Base-by-base conservation (phyloP, 1,140 invertebrate genomes). In the Drosophila pandora region DNA sequence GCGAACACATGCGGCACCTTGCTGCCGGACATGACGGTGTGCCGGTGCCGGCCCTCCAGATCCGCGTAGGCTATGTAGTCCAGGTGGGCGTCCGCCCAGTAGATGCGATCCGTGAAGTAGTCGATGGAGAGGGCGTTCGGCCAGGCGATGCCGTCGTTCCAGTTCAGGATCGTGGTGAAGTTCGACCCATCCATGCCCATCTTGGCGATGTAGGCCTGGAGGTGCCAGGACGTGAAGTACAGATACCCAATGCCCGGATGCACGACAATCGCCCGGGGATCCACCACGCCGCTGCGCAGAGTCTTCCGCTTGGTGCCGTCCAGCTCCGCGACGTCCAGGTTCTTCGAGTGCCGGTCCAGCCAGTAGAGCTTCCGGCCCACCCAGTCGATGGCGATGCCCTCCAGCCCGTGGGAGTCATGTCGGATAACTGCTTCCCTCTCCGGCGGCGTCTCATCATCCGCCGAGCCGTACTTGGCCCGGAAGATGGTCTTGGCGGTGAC, bases 341-440 rank as follows among this genome's bases (percentile, higher is more conserved):
- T 97, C 92, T 98, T 98, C 0, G 97, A 97, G 89, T 98, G 97
- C 52, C 98, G 93, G 90, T 99, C 98, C n/a, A 99, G 92, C 98
- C 98, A 99, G 90, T 99, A 99, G 0, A 99, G 92, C 92, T 99
- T 99, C 52, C 97, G 94, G 5, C 96, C 98, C 25, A 99, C 94
- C 99, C 99, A 99, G 92, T 99, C 99, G 4, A 99, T 94, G 0
- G 97, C 96, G 13, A 99, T 95, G n/a, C 98, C 98, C 93, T 99
- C 98, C 12, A 99, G 93, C 9, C 98, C 98, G 79, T 98, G 95
- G 17, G 98, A 97, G 79, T 99, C 97, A 81, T 99, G 97, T 49
- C 97, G 93, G 9, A 99, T 96, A 0, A 99, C 95, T 0, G 96
- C 94, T 92, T 99, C 97, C 81, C 95, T 95, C 23, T 87, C 83